Conservation (phyloP, 2,113 vertebrate species). For the Nestor notabilis region DNA sequence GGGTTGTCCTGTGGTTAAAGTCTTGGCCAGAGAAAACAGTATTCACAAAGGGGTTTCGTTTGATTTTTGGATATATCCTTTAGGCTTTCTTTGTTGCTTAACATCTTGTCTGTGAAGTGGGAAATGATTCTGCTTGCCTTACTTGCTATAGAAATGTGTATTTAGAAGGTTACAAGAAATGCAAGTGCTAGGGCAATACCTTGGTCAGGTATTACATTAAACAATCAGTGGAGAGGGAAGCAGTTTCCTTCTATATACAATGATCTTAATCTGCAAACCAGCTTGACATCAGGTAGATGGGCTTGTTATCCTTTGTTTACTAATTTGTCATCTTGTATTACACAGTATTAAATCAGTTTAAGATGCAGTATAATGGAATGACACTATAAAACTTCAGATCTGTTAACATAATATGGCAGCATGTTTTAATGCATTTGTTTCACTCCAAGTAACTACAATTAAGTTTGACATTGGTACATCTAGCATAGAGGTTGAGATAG, state of each 20-base stretch:
- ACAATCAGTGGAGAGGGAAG: neutral
- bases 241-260: rapidly evolving
- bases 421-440: neutral
- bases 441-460: neutral
- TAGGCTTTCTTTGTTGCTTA: neutral
- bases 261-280: neutral
- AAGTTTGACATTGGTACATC: neutral
- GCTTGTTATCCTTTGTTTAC: neutral
- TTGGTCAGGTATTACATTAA: neutral
- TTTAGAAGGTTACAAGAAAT: neutral
- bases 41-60: neutral
- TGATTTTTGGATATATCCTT: neutral
- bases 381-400: neutral
- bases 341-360: neutral
- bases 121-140: neutral
- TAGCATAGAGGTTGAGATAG: neutral
- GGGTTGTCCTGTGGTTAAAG: neutral
- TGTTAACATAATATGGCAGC: neutral
- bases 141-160: rapidly evolving
- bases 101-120: neutral
- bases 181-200: neutral
- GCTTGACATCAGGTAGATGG: neutral
- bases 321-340: neutral
- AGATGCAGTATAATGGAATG: neutral
- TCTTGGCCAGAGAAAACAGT: neutral